Evolutionary conservation across 2,888 invertebrate genomes (phyloP).

Genomic region (Branchellion lobata): DNA sequence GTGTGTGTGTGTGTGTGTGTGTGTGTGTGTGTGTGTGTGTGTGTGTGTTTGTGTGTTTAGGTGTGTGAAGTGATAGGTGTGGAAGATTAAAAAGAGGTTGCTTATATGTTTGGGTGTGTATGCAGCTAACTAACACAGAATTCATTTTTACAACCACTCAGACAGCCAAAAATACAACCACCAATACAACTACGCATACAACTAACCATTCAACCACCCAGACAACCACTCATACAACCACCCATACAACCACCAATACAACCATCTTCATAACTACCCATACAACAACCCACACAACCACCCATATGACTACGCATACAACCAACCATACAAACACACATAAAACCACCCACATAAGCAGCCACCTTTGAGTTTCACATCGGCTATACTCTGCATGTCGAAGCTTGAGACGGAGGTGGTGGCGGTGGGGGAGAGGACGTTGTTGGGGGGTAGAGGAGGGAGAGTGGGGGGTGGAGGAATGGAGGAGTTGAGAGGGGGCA

Average conservation of each 20-base stretch:
- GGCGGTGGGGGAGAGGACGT: too few relatives aligned
- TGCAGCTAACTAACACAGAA: background rate
- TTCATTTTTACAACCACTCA: background rate
- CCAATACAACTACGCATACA: background rate
- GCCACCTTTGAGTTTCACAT: too few relatives aligned
- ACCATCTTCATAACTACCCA: background rate
- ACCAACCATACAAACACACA: background rate
- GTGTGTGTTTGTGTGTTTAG: constrained; percentile 13
- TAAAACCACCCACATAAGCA: too few relatives aligned
- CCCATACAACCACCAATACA: too few relatives aligned
- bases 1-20: too few relatives aligned
- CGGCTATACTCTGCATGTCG: too few relatives aligned
- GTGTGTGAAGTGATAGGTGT: background rate
- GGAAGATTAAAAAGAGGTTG: too few relatives aligned
- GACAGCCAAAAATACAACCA: background rate
- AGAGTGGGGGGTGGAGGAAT: constrained; percentile 35
- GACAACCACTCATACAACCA: too few relatives aligned
- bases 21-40: background rate
- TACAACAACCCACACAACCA: constrained; percentile 1
- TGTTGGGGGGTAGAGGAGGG: constrained; percentile 26
- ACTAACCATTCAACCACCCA: background rate
- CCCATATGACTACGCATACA: background rate
- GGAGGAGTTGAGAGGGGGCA: background rate
- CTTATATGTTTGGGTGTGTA: too few relatives aligned
- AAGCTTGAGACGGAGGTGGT: too few relatives aligned